phyloP scores from a whole-genome alignment of 92 coral and sea anemone species.

The Porites rus region DNA sequence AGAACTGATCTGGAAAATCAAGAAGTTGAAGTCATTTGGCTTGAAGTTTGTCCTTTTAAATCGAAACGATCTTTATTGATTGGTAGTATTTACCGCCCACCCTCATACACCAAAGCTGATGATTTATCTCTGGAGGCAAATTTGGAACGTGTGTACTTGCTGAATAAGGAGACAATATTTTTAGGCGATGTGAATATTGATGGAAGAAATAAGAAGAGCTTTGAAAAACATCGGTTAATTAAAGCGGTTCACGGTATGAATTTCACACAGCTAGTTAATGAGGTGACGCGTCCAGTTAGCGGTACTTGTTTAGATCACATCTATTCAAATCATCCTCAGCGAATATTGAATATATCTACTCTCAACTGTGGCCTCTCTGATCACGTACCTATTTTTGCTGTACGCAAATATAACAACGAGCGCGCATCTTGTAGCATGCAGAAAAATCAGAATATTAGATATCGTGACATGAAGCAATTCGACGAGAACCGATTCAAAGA shows the following conservation, averaged over 20 bases:
- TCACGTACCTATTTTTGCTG: background rate
- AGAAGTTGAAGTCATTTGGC: no score
- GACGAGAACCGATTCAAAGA: slow-evolving; percentile 6
- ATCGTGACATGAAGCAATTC: slow-evolving; percentile 5
- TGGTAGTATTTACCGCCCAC: no score
- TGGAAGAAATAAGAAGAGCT: background rate
- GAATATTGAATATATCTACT: background rate
- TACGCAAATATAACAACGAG: background rate
- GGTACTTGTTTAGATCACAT: no score
- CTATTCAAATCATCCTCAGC: no score
- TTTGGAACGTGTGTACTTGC: background rate
- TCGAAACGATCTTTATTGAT: no score
- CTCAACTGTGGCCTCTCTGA: background rate
- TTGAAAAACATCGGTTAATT: background rate
- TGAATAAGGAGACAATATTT: background rate
- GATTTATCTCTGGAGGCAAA: no score
- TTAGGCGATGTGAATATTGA: background rate
- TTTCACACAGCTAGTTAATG: background rate
- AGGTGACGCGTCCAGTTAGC: background rate
- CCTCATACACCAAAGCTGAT: no score
- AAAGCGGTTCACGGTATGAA: background rate
- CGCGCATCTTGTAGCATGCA: slow-evolving; percentile 3
- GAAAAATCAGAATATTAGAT: background rate
- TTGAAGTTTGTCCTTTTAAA: no score
- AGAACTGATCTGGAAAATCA: no score